Evolutionary conservation across 2,888 invertebrate species (phyloP), one percentile per base, ranked within the genome.

Genomic region (Callosobruchus maculatus): DNA sequence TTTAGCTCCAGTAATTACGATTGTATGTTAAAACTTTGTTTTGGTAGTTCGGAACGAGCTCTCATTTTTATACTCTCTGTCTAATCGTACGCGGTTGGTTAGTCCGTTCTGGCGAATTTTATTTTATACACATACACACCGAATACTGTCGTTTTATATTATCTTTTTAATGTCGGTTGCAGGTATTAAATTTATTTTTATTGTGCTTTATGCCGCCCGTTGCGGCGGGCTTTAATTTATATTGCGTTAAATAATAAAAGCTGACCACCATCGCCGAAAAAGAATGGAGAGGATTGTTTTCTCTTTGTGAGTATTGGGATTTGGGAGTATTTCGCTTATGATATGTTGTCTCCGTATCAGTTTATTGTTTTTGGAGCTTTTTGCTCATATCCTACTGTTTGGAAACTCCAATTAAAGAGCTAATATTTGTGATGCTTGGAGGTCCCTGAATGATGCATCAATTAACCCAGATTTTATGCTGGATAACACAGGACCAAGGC

Each of bases 1-100:
- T 82, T 83, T 81, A 81, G 84, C 83, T 82, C 81, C 81, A 81
- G 82, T 84, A 85, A 85, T 86, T 85, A 85, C 80, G 81, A 82
- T 80, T 79, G 78, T 81, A 79, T 79, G 78, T 79, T 77, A 79
- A 79, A 79, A 81, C 77, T 78, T 77, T 80, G 80, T 80, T 81
- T 81, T 79, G 78, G 80, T 80, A 77, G 76, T 76, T 78, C 75
- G 73, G 72, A 77, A 77, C 78, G 49, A 49, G 49, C 49, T 73
- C 76, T 76, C 78, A 78, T 78, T 78, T 78, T 77, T 76, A 78
- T 77, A 74, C 76, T 77, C 75, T 77, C 72, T 71, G 73, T 71
- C 73, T 77, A 76, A 76, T 78, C 74, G 75, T 77, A 77, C 70
- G 74, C 74, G 76, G 26, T 26, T 26, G 26, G 26, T 49, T 49